Evolutionary conservation across 1,140 invertebrate species (phyloP).

Genomic region (Trichomalopsis sarcophagae): DNA sequence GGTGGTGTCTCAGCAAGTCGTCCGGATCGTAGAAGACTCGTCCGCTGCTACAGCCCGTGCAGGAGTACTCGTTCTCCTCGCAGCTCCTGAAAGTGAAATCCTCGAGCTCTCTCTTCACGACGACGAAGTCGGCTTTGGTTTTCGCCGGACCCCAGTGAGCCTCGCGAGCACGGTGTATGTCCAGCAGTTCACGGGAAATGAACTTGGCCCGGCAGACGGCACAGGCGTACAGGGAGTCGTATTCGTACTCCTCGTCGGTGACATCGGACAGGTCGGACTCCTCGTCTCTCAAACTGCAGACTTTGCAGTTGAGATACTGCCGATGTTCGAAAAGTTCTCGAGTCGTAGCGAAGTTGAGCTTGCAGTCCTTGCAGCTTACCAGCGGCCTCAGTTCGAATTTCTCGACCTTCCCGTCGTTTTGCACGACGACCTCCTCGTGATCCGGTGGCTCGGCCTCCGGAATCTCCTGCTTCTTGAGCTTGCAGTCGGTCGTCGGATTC

Average conservation of each 20-base stretch:
- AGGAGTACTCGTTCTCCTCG: constrained; percentile 14
- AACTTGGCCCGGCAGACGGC: constrained; percentile 36
- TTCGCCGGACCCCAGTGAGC: neutral
- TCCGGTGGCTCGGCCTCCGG: neutral
- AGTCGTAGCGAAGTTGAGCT: neutral
- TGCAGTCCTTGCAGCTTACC: constrained; percentile 32
- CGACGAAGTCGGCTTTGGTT: neutral
- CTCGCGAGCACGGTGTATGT: neutral
- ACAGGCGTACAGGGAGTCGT: constrained; percentile 25
- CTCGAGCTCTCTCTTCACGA: neutral
- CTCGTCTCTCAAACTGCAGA: neutral
- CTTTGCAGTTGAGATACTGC: neutral
- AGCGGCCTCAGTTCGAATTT: constrained; percentile 16
- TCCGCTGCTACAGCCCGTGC: constrained; percentile 9
- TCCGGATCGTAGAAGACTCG: constrained; percentile 23
- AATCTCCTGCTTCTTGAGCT: neutral
- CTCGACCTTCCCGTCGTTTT: neutral
- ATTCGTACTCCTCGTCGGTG: constrained; percentile 38
- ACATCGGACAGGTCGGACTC: constrained; percentile 29
- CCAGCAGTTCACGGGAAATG: neutral
- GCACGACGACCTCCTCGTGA: neutral
- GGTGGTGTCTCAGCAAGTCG: constrained; percentile 31
- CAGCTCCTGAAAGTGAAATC: constrained; percentile 8
- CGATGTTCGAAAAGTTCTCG: constrained; percentile 22
- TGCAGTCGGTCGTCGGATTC: neutral